Base-by-base conservation (phyloP, 2,797 vertebrate genomes). In the Acrocephalus scirpaceus region DNA sequence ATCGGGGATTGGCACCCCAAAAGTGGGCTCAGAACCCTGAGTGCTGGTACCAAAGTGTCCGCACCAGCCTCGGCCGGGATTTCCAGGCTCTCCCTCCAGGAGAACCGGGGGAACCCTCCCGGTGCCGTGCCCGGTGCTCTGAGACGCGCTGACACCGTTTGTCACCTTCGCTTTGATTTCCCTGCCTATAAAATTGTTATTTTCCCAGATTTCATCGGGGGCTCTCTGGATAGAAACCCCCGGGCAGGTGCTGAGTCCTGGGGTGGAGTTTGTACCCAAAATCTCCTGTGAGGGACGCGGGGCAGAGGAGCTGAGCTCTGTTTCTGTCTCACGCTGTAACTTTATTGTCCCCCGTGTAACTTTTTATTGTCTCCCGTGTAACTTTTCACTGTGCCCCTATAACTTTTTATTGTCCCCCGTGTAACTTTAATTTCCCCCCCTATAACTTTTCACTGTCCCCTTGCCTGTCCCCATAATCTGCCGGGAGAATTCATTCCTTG, bases 41-140 rank as follows among this genome's bases (percentile, higher is more conserved):
- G 25, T 1, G 32, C 53, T 2, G 10, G 3, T 3, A 1, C 1
- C 54, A 0, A 4, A 4, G 12, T 0, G 7, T 7, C 58, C 13
- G 58, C 18, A 3, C 7, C 54, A 6, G 7, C 16, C 0, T 3
- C 58, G 2, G 56, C 74, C 4, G 89, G 9, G 11, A 23, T 11
- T n/a, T 11, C 34, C 30, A 4, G 36, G 2, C 17, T 15, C n/a
- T 11, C 27, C 27, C 45, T 36, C 7, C 69, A 1, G 58, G 0
- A 1, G 7, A 4, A 47, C 53, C 47, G 7, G 47, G 1, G 47
- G 27, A 17, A 27, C 10, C 16, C 17, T 42, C 15, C 56, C 79
- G 1, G 10, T 6, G 47, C n/a, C 1, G 1, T 7, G 14, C 53
- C 23, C 6, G 11, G 3, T 6, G 76, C 80, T 42, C 57, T 0